phyloP scores from a whole-genome alignment of 2,888 invertebrate genomes.

The Glyphotaelius pellucidus region DNA sequence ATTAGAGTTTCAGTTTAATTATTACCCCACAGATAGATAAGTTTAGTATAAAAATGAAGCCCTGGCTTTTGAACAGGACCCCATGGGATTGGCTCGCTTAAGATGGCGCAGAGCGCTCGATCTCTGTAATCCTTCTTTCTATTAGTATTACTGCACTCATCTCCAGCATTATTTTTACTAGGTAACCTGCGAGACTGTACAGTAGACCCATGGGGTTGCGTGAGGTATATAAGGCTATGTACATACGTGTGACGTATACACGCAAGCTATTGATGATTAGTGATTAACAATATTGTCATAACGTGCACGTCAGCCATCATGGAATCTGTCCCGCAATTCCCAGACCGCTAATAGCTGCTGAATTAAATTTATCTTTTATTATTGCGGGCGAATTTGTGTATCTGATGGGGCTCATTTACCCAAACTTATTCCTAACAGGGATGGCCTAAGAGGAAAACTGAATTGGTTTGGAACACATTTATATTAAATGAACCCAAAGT shows the following conservation, averaged over 20 bases:
- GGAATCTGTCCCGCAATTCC: constrained; percentile 41
- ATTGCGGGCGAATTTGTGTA: constrained; percentile 40
- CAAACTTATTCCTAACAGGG: constrained; percentile 17
- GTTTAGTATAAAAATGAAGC: background rate
- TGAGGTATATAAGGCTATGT: background rate
- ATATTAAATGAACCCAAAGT: no score
- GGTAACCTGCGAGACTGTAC: background rate
- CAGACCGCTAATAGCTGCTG: constrained; percentile 41
- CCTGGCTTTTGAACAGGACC: background rate
- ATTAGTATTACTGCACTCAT: background rate
- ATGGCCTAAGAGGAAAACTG: background rate
- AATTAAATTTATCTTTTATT: constrained; percentile 52
- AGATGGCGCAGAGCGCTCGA: background rate
- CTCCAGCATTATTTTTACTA: background rate
- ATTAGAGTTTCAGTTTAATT: background rate
- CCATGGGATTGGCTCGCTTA: background rate
- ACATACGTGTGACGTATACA: constrained; percentile 2
- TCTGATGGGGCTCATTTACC: constrained; percentile 41
- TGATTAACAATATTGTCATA: constrained; percentile 27
- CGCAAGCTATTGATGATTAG: constrained; percentile 43
- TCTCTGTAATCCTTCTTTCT: background rate
- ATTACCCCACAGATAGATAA: background rate
- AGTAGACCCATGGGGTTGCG: background rate
- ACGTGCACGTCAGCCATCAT: constrained; percentile 49
- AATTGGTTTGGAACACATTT: no score